Evolutionary conservation across 2,113 vertebrate genomes (phyloP), one percentile per base, ranked within the genome.

Genomic region (Pelusios castaneus): DNA sequence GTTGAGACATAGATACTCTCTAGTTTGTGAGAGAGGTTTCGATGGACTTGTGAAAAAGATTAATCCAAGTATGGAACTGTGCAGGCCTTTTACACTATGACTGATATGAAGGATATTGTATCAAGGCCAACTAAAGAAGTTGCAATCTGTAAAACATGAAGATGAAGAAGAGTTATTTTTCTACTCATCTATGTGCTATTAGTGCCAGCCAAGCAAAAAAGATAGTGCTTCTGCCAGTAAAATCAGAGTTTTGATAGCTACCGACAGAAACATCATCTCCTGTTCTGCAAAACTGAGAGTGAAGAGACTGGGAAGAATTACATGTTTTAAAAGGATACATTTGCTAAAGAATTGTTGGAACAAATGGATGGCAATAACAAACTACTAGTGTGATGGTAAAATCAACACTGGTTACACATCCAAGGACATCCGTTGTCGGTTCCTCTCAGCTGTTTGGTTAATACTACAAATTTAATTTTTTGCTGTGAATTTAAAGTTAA

Each of bases 101-200:
- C 10, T 85, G 56, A 80, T 56, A 49, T 81, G 83, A 87, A 25
- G 55, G 5, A 82, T 41, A 4, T 29, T 58, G 67, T 31, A 82
- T 0, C 0, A 45, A 76, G 21, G 14, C 77, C 38, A 87, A 87
- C n/a, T 89, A 92, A 89, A 83, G 2, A 1, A 63, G 34, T 41
- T 78, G 19, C 29, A 89, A 91, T 88, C 58, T 7, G 10, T 8
- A 6, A 82, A 7, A 29, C 55, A 76, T 8, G 47, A 92, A 79
- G 38, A 84, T 27, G 25, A 85, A 51, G 47, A 82, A 79, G 78
- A 88, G 5, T 52, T 82, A 19, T 31, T 84, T 49, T 63, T 22
- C 29, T 21, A 17, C n/a, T 70, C 10, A 52, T 12, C 0, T 0
- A 83, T 25, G 52, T 2, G 1, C 7, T 87, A 55, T 60, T 92